Evolutionary conservation across 2,113 vertebrate species (phyloP).

Genomic region (Pandion haliaetus): DNA sequence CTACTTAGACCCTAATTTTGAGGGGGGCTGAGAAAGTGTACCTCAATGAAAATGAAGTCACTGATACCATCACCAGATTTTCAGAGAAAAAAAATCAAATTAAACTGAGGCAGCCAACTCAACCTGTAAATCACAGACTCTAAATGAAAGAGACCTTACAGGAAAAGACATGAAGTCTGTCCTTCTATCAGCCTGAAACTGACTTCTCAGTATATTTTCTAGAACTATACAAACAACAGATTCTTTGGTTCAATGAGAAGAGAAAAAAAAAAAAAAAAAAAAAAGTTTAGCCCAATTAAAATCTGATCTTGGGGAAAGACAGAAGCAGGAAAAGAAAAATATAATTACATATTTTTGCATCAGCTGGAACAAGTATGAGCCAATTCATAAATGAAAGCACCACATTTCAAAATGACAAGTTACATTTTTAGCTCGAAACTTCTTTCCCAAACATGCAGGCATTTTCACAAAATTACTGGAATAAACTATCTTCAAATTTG

Average conservation of each 20-base stretch:
- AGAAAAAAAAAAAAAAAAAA: background rate
- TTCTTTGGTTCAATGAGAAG: background rate
- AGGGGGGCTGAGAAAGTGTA: background rate
- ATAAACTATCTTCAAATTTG: background rate
- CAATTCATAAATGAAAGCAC: background rate
- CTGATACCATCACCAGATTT: background rate
- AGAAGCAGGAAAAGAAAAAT: background rate
- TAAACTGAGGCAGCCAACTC: background rate
- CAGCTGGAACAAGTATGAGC: background rate
- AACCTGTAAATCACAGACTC: background rate
- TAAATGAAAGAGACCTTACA: background rate
- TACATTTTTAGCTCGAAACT: background rate
- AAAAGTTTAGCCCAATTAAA: background rate
- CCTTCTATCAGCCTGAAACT: background rate
- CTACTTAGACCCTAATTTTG: background rate
- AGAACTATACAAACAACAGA: background rate
- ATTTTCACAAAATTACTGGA: background rate
- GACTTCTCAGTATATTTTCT: background rate
- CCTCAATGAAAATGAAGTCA: background rate
- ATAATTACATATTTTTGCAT: background rate
- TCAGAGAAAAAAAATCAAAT: conserved; percentile 10
- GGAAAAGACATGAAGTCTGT: background rate
- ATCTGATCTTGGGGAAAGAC: background rate
- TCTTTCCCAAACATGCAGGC: background rate
- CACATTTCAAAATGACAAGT: background rate